Evolutionary conservation across 2,113 vertebrate species (phyloP).

Genomic region (Microcebus griseorufus): DNA sequence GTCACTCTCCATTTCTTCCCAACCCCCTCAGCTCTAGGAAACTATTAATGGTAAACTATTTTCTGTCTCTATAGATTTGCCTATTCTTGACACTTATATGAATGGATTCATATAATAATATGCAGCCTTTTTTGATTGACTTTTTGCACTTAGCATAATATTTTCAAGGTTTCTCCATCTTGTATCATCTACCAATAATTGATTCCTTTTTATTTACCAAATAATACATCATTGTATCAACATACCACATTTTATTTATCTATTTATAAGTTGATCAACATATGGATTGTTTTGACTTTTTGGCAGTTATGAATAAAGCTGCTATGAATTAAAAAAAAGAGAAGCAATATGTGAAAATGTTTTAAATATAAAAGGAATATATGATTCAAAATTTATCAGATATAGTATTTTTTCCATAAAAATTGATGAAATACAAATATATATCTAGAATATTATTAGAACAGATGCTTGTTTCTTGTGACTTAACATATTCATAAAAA

Average conservation of each 20-base stretch:
- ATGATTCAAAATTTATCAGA: neutral
- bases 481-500: neutral
- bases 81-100: neutral
- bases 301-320: neutral
- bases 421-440: constrained; percentile 26
- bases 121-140: neutral
- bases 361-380: neutral
- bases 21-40: neutral
- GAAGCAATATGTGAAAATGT: neutral
- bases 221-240: neutral
- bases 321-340: neutral
- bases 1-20: neutral
- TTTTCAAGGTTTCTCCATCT: neutral
- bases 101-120: neutral
- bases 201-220: neutral
- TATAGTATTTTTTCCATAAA: neutral
- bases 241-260: neutral
- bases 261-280: neutral
- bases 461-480: neutral
- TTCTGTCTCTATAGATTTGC: neutral
- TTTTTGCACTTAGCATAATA: neutral
- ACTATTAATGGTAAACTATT: no score
- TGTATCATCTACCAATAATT: neutral
- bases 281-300: neutral
- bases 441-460: neutral